phyloP scores from a whole-genome alignment of 2,113 vertebrate species.

The Amphiprion ocellaris region DNA sequence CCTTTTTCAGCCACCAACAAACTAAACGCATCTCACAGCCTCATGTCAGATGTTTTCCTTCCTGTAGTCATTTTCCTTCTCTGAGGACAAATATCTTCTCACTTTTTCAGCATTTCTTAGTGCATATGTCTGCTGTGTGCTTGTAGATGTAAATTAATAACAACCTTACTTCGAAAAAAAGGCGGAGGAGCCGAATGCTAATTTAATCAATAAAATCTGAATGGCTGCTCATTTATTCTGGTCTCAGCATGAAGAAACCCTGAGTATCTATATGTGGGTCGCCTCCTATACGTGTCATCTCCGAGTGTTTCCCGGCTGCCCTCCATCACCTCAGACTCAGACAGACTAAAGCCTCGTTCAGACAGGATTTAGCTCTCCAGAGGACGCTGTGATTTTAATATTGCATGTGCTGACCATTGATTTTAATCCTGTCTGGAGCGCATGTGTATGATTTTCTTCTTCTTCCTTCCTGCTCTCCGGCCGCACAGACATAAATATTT shows the following conservation, averaged over 20 bases:
- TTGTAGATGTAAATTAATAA: not conserved
- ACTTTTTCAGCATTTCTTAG: not conserved
- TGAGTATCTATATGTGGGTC: slow-evolving; percentile 40
- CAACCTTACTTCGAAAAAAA: not conserved
- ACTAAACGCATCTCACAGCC: slow-evolving; percentile 29
- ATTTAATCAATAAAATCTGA: slow-evolving; percentile 94
- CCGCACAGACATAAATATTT: too few species aligned
- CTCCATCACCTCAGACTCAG: slow-evolving; percentile 39
- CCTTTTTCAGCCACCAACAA: slow-evolving; percentile 48
- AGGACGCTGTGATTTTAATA: slow-evolving; percentile 46
- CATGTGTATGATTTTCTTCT: not conserved
- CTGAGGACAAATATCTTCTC: slow-evolving; percentile 23
- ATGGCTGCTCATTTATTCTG: slow-evolving; percentile 92
- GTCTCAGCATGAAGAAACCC: slow-evolving; percentile 76
- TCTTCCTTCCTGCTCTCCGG: not conserved
- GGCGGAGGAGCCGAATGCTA: slow-evolving; percentile 85
- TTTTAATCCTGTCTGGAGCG: slow-evolving; percentile 38
- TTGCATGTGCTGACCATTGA: slow-evolving; percentile 47
- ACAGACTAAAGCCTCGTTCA: slow-evolving; percentile 38
- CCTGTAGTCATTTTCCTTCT: slow-evolving; percentile 37
- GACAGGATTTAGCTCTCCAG: slow-evolving; percentile 47
- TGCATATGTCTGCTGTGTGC: slow-evolving; percentile 3
- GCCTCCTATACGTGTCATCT: slow-evolving; percentile 34
- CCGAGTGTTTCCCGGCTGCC: slow-evolving; percentile 39
- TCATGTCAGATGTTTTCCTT: slow-evolving; percentile 11